Evolutionary conservation across 2,113 vertebrate genomes (phyloP), one percentile per base, ranked within the genome.

Genomic region (Apteryx owenii): DNA sequence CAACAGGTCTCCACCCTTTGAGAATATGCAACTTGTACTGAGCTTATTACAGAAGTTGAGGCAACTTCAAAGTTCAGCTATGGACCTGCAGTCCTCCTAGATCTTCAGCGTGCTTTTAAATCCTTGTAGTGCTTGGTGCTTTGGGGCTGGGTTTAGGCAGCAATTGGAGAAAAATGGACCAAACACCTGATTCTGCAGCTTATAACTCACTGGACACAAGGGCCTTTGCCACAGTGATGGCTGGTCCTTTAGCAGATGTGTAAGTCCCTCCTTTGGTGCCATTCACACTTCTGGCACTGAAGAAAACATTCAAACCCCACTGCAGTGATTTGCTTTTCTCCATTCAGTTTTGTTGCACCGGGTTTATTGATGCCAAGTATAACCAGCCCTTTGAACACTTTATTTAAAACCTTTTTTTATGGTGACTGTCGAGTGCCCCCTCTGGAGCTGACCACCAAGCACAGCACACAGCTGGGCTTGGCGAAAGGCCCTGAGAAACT

Each of bases 401-500:
- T 29, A 65, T 83, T 66, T 83, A 13, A 78, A 80, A 50, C 31
- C 60, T 64, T 91, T 88, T 20, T 88, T 20, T 54, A 15, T 44
- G 7, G 66, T 36, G 68, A 48, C 69, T 80, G 22, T 25, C 2
- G 15, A n/a, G 70, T 85, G 81, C 84, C 94, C 44, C 72, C 71
- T 92, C 78, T 64, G 29, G 84, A 72, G 29, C 85, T 72, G 86
- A 77, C 46, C 86, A 80, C 5, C 7, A n/a, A 94, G 60, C 78
- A 42, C 7, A 1, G 0, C 70, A 7, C 29, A 2, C 0, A 8
- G 50, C 76, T 33, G 46, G 19, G 29, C 77, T 72, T 85, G 94
- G 79, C 95, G 85, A 86, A 66, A 83, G 6, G 12, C 86, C 62
- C 91, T 91, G 95, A 97, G 90, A 96, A 97, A 84, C 44, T 51